phyloP scores from a whole-genome alignment of 2,888 invertebrate genomes.

The Epinotia demarniana region DNA sequence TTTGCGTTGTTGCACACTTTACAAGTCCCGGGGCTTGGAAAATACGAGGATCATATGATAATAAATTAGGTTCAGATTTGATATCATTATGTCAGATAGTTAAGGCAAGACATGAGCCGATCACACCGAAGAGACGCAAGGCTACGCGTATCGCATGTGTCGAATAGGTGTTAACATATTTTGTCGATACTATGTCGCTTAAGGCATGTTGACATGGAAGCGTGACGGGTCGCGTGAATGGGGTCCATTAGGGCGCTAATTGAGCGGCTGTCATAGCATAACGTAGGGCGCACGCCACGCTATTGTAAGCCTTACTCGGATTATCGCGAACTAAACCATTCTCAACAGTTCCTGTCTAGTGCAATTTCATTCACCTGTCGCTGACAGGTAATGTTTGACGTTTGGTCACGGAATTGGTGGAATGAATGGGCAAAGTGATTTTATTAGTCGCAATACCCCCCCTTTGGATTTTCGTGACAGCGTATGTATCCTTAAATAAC shows the following conservation, averaged over 20 bases:
- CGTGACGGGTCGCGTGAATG: constrained; percentile 72
- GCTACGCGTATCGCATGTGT: background rate
- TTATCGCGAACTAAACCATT: constrained; percentile 47
- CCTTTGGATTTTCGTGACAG: background rate
- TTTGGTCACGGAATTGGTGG: constrained; percentile 1
- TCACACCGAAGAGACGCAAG: background rate
- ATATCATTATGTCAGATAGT: too few species aligned
- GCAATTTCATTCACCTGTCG: constrained; percentile 26
- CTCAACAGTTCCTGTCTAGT: constrained; percentile 31
- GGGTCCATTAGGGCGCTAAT: constrained; percentile 75
- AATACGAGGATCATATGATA: too few species aligned
- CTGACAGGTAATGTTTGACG: constrained; percentile 1
- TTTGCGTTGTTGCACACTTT: background rate
- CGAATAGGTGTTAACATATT: background rate
- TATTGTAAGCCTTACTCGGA: constrained; percentile 54
- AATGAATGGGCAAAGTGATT: background rate
- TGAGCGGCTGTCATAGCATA: constrained; percentile 65
- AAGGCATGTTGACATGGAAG: constrained; percentile 60
- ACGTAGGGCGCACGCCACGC: constrained; percentile 61
- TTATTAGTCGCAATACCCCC: background rate
- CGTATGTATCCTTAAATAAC: background rate
- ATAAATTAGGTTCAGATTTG: too few species aligned
- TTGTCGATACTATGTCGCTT: constrained; percentile 6
- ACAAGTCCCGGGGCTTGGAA: too few species aligned
- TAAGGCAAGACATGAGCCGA: too few species aligned